Evolutionary conservation across 2,113 vertebrate species (phyloP).

Genomic region (Misgurnus anguillicaudatus): DNA sequence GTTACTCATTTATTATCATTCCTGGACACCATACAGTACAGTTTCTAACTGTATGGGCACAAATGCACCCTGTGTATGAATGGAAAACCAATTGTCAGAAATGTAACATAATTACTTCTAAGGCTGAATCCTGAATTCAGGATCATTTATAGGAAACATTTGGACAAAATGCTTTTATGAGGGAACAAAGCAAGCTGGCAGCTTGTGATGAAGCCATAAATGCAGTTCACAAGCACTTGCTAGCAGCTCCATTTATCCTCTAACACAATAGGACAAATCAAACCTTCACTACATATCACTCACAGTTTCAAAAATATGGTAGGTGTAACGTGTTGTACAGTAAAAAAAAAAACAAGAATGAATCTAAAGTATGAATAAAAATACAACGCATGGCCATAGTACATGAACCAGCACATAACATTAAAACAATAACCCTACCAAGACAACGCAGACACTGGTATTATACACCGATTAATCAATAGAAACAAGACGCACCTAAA

Average conservation of each 20-base stretch:
- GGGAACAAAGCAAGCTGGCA: conserved; percentile 17
- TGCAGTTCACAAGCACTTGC: conserved; percentile 8
- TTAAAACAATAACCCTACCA: no score
- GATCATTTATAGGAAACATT: conserved; percentile 17
- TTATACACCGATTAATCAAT: no score
- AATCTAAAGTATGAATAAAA: no score
- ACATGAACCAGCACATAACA: no score
- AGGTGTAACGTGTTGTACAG: no score
- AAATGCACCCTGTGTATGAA: conserved; percentile 32
- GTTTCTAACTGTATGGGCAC: conserved; percentile 18
- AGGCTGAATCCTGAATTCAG: conserved; percentile 12
- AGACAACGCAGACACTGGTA: no score
- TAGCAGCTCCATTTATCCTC: conserved; percentile 16
- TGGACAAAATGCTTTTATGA: conserved; percentile 24
- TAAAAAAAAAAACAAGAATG: no score
- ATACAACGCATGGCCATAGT: no score
- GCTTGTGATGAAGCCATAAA: conserved; percentile 26
- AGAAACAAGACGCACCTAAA: no score
- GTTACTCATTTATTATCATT: conserved; percentile 9
- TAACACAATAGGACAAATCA: conserved; percentile 20
- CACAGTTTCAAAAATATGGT: not conserved
- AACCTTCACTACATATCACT: not conserved
- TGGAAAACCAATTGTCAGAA: conserved; percentile 34
- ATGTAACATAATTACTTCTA: conserved; percentile 5
- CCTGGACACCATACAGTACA: not conserved